Evolutionary conservation across 2,797 vertebrate species (phyloP), one percentile per base, ranked within the genome.

Genomic region (Coendou prehensilis): DNA sequence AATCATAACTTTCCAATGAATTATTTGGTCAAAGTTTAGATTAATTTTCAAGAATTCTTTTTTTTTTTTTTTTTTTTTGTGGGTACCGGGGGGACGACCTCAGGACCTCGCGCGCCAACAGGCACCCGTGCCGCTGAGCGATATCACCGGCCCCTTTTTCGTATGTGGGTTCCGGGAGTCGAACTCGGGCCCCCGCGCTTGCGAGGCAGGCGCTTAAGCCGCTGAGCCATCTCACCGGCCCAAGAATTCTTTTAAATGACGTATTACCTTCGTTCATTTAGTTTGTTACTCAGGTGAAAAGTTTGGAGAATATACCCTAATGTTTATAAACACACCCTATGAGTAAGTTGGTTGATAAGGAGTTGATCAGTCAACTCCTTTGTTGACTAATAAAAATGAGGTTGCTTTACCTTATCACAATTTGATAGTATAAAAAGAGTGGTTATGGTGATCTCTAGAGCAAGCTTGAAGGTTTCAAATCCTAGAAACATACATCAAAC

Each of bases 51-150:
- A 79, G 22, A 57, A 47, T 90, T 85, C 2, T 84, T 92, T 94
- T 37, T 90, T 85, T 2, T 84, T 92, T 94, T 37, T 90, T 85
- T 2, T 84, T 92, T 94, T 37, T n/a, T n/a, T n/a, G n/a, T n/a
- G n/a, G n/a, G n/a, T n/a, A n/a, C n/a, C n/a, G n/a, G n/a, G n/a
- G n/a, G n/a, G n/a, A n/a, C n/a, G n/a, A n/a, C n/a, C n/a, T n/a
- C n/a, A n/a, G n/a, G n/a, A n/a, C n/a, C n/a, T n/a, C n/a, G n/a
- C n/a, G n/a, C n/a, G n/a, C n/a, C n/a, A n/a, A n/a, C n/a, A n/a
- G n/a, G n/a, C n/a, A n/a, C n/a, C n/a, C n/a, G n/a, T n/a, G n/a
- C n/a, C n/a, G n/a, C n/a, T n/a, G n/a, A n/a, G n/a, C n/a, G n/a
- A n/a, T n/a, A n/a, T n/a, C n/a, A n/a, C n/a, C n/a, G n/a, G n/a